A percentile compares a stretch with the other conserved stretches of the same genome.
phyloP scores from a whole-genome alignment of 2,888 invertebrate species.

The Athalia rosae region DNA sequence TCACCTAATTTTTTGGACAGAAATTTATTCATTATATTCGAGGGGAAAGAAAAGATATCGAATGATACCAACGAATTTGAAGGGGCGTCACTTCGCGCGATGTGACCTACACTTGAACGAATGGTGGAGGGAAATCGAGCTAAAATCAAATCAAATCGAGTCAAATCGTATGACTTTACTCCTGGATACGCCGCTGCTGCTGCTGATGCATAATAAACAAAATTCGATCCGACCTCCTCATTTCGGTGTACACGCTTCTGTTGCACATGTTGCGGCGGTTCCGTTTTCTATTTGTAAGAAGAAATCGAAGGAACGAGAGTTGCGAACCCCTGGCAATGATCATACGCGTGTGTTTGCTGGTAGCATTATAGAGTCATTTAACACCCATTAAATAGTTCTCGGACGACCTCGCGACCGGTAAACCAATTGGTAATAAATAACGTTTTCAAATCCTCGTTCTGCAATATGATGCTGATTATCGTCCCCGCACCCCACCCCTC shows the following conservation, averaged over 20 bases:
- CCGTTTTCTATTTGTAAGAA: too few species aligned
- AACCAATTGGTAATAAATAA: constrained; percentile 48
- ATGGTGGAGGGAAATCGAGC: background rate
- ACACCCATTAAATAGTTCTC: constrained; percentile 47
- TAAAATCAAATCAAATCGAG: too few species aligned
- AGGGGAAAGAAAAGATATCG: too few species aligned
- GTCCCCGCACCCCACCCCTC: too few species aligned
- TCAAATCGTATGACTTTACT: background rate
- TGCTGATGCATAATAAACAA: constrained; percentile 69
- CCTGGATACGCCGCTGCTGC: background rate
- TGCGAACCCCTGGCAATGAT: constrained; percentile 30
- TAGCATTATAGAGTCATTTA: constrained; percentile 47
- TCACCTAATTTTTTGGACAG: too few species aligned
- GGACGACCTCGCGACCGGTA: constrained; percentile 45
- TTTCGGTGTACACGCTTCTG: background rate
- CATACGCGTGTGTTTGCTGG: constrained; percentile 42
- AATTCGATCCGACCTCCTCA: constrained; percentile 68
- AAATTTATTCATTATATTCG: too few species aligned
- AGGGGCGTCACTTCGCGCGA: background rate
- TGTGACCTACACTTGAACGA: background rate
- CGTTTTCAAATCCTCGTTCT: background rate
- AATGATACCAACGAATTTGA: too few species aligned
- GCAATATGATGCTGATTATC: too few species aligned
- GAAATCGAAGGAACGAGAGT: background rate
- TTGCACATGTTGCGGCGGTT: too few species aligned